Percentiles rank a stretch among this genome's conserved stretches.
phyloP scores from a whole-genome alignment of 2,113 vertebrate species.

The Leptobrachium leishanense region DNA sequence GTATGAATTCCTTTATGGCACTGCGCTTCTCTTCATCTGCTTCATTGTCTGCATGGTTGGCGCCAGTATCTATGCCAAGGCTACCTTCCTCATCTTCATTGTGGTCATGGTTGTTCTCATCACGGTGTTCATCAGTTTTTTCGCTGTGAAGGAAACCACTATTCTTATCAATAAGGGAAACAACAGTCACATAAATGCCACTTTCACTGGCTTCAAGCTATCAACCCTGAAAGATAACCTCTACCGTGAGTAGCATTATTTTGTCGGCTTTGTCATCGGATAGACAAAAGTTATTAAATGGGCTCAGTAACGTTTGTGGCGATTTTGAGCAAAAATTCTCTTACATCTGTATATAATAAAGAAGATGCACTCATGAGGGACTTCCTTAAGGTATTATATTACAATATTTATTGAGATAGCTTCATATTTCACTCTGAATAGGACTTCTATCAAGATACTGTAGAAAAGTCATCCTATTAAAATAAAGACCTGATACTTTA shows the following conservation, averaged over 20 bases:
- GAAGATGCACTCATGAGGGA: no score
- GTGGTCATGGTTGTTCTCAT: constrained; percentile 76
- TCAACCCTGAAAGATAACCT: constrained; percentile 77
- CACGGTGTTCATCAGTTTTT: constrained; percentile 85
- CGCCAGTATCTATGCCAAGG: constrained; percentile 85
- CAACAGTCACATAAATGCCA: constrained; percentile 55
- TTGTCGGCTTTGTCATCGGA: background rate
- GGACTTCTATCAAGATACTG: no score
- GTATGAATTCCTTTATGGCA: constrained; percentile 82
- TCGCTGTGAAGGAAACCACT: constrained; percentile 61
- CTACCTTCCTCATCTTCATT: constrained; percentile 88
- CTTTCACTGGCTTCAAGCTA: constrained; percentile 82
- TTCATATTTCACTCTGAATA: no score
- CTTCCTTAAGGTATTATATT: no score
- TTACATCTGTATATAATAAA: no score
- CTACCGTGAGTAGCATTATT: constrained; percentile 63
- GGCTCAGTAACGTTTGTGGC: no score
- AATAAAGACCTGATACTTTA: no score
- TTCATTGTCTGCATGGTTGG: constrained; percentile 85
- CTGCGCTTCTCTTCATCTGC: constrained; percentile 73
- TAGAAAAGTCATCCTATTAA: no score
- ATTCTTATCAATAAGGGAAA: constrained; percentile 55
- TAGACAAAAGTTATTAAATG: no score
- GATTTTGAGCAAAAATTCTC: no score
- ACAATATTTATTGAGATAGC: no score